Base-by-base conservation (phyloP, 2,113 vertebrate species). In the Sorex fumeus region DNA sequence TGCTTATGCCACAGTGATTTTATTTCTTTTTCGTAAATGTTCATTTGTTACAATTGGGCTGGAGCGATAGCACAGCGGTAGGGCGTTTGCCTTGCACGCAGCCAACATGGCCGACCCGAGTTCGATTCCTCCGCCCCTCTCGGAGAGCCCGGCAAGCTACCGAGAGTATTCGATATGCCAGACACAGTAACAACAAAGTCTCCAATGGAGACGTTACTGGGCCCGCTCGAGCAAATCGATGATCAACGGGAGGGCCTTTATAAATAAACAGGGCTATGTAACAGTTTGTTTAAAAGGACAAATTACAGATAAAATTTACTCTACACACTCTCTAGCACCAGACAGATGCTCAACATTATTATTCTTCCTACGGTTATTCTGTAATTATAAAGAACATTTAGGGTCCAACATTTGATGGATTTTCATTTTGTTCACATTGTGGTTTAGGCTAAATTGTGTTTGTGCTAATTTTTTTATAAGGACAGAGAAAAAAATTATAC, bases 31-130 rank as follows among this genome's bases (percentile, higher is more conserved):
- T 32, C 83, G 70, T 71, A 32, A 36, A 40, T 93, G 72, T 47
- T 87, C 64, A 75, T 34, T 72, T 92, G 43, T 87, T 89, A 77
- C 67, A 87, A 47, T 78, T 78, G n/a, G n/a, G n/a, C n/a, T n/a
- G n/a, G n/a, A n/a, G n/a, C n/a, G n/a, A n/a, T n/a, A n/a, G n/a
- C n/a, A n/a, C n/a, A n/a, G n/a, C n/a, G n/a, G n/a, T n/a, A n/a
- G n/a, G n/a, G n/a, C n/a, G n/a, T n/a, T n/a, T n/a, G n/a, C n/a
- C n/a, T n/a, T n/a, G n/a, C n/a, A n/a, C n/a, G n/a, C n/a, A n/a
- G n/a, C n/a, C n/a, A n/a, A n/a, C n/a, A n/a, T n/a, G n/a, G n/a
- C n/a, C n/a, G n/a, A n/a, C n/a, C n/a, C n/a, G n/a, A n/a, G n/a
- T n/a, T n/a, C n/a, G n/a, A n/a, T n/a, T n/a, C n/a, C n/a, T n/a